Base-by-base conservation (phyloP, 2,888 invertebrate species). In the Nymphalis polychloros region DNA sequence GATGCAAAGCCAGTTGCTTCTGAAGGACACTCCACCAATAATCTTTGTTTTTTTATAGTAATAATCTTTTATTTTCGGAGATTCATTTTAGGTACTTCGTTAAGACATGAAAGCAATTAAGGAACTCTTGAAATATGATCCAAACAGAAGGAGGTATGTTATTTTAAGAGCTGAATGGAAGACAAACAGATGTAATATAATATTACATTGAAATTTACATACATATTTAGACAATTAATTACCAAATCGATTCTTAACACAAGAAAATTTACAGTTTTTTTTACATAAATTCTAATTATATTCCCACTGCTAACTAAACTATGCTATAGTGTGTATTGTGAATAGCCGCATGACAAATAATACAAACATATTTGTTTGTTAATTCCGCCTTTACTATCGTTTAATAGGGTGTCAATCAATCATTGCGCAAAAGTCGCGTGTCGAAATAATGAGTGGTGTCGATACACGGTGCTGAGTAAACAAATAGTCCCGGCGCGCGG, bases 341-440 rank as follows among this genome's bases (percentile, higher is more conserved):
- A 53, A 31, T 55, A 20, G 19, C 20, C 19, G 8, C 19, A 8
- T 2, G 1, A 50, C 19, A 8, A 50, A 50, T 19, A 55, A 55
- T 23, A 41, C 41, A 31, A 53, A 53, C 53, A 55, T 55, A 55
- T 55, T 55, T 55, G 31, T 31, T 6, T 52, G 23, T 23, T 23
- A 20, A 52, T 31, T 55, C 53, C 31, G 23, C 17, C 53, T 57
- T 57, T 35, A 57, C 35, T 35, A 55, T 49, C 55, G 55, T 62
- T 57, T 67, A 67, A 67, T 67, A 49, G 59, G 71, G 62, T 65
- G 74, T 75, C 75, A 70, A 72, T 81, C 82, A 77, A 69, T 75
- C 72, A 73, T 79, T 78, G 81, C 80, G 79, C 77, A 75, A 66
- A 67, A 65, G 81, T 77, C 89, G 81, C 89, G 89, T 87, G 88